Evolutionary conservation across 2,888 invertebrate species (phyloP).

Genomic region (Bedellia somnulentella): DNA sequence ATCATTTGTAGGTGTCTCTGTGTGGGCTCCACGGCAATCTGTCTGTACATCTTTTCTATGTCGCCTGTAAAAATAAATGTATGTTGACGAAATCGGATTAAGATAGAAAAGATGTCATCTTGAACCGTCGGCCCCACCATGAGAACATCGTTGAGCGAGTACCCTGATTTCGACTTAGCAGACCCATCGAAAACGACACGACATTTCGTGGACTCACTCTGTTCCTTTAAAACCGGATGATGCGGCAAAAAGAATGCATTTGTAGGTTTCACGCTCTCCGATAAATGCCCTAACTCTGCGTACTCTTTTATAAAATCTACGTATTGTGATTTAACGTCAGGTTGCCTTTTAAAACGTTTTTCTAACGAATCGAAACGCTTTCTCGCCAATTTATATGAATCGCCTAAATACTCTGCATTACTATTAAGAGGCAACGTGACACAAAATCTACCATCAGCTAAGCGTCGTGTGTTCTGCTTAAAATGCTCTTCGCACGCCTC

Average conservation of each 20-base stretch:
- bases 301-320: slow-evolving; percentile 10
- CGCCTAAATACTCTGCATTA: slow-evolving; percentile 9
- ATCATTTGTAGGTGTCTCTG: slow-evolving; percentile 20
- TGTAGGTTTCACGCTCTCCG: not conserved
- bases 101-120: slow-evolving; percentile 15
- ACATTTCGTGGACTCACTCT: slow-evolving; percentile 15
- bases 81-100: slow-evolving; percentile 17
- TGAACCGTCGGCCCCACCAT: slow-evolving; percentile 10
- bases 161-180: slow-evolving; percentile 6
- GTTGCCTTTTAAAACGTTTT: slow-evolving; percentile 5
- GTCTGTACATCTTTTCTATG: slow-evolving; percentile 22
- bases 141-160: slow-evolving; percentile 6
- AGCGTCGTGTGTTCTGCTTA: slow-evolving; percentile 7
- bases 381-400: slow-evolving; percentile 12
- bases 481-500: slow-evolving; percentile 11
- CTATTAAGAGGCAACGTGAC: slow-evolving; percentile 12
- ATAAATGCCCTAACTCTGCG: slow-evolving; percentile 9
- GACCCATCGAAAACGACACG: slow-evolving; percentile 19
- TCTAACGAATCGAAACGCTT: slow-evolving; percentile 11
- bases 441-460: slow-evolving; percentile 10
- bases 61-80: slow-evolving; percentile 18
- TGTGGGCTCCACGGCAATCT: slow-evolving; percentile 13
- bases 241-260: slow-evolving; percentile 14
- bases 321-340: slow-evolving; percentile 6
- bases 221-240: slow-evolving; percentile 14